Conservation (phyloP, 2,113 vertebrate genomes). For the Equus quagga region DNA sequence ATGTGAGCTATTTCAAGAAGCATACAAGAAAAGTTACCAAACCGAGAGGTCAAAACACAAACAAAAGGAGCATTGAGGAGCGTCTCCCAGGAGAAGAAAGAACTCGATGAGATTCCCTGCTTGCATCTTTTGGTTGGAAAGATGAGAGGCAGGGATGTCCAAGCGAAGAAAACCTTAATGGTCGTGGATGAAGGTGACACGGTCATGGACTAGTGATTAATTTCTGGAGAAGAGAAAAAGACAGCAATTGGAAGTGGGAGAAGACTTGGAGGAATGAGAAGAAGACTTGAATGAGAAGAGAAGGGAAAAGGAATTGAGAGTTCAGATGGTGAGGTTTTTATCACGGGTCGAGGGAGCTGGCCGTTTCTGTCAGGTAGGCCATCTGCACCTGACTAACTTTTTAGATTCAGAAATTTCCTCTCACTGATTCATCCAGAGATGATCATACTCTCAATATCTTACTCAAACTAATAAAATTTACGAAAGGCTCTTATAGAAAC, state of each 20-base stretch:
- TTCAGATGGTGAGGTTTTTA: background rate
- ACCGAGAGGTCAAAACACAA: slow-evolving; percentile 28
- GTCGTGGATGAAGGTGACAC: background rate
- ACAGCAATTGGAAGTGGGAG: background rate
- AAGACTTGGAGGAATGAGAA: background rate
- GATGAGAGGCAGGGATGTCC: background rate
- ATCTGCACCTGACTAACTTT: background rate
- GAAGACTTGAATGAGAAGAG: background rate
- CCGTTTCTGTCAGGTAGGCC: background rate
- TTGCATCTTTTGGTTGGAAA: slow-evolving; percentile 23
- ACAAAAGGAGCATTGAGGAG: slow-evolving; percentile 46
- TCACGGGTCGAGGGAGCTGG: background rate
- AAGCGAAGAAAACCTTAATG: background rate
- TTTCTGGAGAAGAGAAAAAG: slow-evolving; percentile 54
- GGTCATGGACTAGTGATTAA: background rate
- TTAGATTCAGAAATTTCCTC: background rate
- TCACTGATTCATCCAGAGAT: slow-evolving; percentile 6
- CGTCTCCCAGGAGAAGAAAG: slow-evolving; percentile 24
- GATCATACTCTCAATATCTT: background rate
- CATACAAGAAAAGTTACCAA: slow-evolving; percentile 37
- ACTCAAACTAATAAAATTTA: slow-evolving; percentile 25
- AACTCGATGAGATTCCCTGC: background rate
- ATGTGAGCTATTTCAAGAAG: slow-evolving; percentile 52
- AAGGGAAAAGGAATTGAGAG: background rate
- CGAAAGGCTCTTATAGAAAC: background rate